phyloP scores from a whole-genome alignment of 2,797 vertebrate genomes.

The Pterois miles region DNA sequence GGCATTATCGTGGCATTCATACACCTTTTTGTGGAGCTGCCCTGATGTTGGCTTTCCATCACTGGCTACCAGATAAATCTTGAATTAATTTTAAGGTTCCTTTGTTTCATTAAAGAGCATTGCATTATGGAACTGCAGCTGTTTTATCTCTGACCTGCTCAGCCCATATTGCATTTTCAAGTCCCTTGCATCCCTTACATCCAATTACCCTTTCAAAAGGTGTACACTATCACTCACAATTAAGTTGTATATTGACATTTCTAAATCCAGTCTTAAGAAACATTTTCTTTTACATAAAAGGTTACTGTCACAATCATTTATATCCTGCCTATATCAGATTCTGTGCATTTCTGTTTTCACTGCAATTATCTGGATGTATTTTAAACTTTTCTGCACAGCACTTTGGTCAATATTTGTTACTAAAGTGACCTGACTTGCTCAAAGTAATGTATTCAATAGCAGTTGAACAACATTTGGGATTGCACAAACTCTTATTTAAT shows the following conservation, averaged over 20 bases:
- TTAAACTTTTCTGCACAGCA: not conserved
- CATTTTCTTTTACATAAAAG: conserved; percentile 6
- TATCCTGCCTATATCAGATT: not conserved
- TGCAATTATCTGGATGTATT: not conserved
- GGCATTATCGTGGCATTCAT: too few species aligned
- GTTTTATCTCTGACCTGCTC: not conserved
- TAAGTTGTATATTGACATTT: conserved; percentile 15
- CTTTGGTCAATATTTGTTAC: not conserved
- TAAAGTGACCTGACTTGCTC: not conserved
- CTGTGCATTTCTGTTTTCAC: not conserved
- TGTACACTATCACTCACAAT: conserved; percentile 26
- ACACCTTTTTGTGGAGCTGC: too few species aligned
- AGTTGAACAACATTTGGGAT: not conserved
- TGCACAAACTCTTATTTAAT: not conserved
- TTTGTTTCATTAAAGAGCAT: not conserved
- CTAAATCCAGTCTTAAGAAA: conserved; percentile 8
- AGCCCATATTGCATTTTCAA: not conserved
- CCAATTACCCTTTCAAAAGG: conserved; percentile 38
- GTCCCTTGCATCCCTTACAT: conserved; percentile 2
- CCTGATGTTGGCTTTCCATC: not conserved
- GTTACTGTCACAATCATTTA: conserved; percentile 4
- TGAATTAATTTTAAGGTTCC: not conserved
- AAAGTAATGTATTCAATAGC: not conserved
- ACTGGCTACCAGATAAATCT: not conserved
- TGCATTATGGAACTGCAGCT: not conserved